Conservation (phyloP, 2,888 invertebrate species). For the Eristalinus sepulchralis region DNA sequence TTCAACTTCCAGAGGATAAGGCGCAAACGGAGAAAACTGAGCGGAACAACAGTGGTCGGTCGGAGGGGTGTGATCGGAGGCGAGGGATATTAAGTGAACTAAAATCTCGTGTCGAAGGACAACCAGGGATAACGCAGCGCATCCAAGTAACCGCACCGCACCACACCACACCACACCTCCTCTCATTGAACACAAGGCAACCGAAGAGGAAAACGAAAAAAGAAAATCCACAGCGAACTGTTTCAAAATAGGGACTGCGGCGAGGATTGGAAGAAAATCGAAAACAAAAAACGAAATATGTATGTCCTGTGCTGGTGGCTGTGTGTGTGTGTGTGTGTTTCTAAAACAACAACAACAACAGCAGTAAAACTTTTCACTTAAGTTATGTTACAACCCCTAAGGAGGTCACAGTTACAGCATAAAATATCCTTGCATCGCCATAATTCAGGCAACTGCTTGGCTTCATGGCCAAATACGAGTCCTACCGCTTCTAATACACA, state of each 20-base stretch:
- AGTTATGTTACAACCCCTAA: slow-evolving; percentile 69
- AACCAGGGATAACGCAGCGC: slow-evolving; percentile 11
- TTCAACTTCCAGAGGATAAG: slow-evolving; percentile 23
- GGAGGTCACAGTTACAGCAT: slow-evolving; percentile 69
- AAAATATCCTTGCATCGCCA: slow-evolving; percentile 66
- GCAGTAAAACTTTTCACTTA: slow-evolving; percentile 69
- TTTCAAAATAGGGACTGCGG: slow-evolving; percentile 18
- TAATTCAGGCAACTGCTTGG: slow-evolving; percentile 66
- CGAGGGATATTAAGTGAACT: slow-evolving; percentile 9
- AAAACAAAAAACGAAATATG: slow-evolving; percentile 28
- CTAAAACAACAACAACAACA: slow-evolving; percentile 44
- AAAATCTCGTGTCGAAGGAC: slow-evolving; percentile 40
- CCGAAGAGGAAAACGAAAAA: neutral
- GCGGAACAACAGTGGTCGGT: neutral
- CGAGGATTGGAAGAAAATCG: neutral
- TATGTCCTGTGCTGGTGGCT: neutral
- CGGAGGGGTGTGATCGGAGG: neutral
- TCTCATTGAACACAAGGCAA: slow-evolving; percentile 26
- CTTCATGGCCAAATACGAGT: slow-evolving; percentile 66
- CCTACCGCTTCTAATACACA: slow-evolving; percentile 59
- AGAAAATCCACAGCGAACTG: neutral
- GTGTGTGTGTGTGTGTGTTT: slow-evolving; percentile 5
- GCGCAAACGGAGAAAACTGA: neutral
- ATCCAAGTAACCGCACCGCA: slow-evolving; percentile 1
- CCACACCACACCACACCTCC: slow-evolving; percentile 24